These are phyloP conservation scores for Geodia barretti DNA, from an alignment of 37 sponge, comb jelly and placozoan species.

Conservation along the genomic window DNA sequence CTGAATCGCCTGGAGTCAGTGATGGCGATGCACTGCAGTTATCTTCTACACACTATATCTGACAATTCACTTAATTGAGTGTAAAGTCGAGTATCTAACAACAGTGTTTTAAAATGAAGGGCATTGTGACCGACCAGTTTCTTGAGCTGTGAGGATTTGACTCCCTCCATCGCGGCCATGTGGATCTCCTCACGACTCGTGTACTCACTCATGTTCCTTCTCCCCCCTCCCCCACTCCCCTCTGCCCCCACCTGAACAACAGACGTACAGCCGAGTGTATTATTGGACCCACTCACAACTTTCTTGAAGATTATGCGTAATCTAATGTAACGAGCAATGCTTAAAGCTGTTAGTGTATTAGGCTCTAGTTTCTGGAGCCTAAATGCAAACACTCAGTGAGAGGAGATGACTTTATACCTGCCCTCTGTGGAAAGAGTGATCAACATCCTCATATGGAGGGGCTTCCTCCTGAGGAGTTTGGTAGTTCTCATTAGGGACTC, in stretches of 20 bases:
- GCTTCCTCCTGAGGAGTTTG: not conserved
- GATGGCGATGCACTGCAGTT: too few species aligned
- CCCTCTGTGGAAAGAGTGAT: not conserved
- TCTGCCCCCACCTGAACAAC: not conserved
- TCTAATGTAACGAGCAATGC: too few species aligned
- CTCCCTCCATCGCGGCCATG: conserved; percentile 70
- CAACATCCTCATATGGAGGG: not conserved
- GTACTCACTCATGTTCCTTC: not conserved
- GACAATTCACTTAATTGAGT: too few species aligned
- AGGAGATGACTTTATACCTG: not conserved
- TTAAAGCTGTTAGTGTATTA: too few species aligned
- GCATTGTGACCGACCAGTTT: conserved; percentile 33
- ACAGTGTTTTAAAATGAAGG: too few species aligned
- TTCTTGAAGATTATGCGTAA: too few species aligned
- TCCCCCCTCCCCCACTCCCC: not conserved
- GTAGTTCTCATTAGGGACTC: not conserved
- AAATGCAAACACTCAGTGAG: too few species aligned
- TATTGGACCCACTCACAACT: too few species aligned
- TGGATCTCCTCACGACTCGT: conserved; percentile 67
- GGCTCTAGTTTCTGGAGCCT: too few species aligned
- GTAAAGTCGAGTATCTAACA: too few species aligned
- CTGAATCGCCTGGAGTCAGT: conserved; percentile 40
- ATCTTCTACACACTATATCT: too few species aligned
- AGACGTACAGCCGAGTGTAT: not conserved
- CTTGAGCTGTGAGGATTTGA: conserved; percentile 47